Evolutionary conservation across 2,888 invertebrate genomes (phyloP).

Genomic region (Dexiosoma caninum): DNA sequence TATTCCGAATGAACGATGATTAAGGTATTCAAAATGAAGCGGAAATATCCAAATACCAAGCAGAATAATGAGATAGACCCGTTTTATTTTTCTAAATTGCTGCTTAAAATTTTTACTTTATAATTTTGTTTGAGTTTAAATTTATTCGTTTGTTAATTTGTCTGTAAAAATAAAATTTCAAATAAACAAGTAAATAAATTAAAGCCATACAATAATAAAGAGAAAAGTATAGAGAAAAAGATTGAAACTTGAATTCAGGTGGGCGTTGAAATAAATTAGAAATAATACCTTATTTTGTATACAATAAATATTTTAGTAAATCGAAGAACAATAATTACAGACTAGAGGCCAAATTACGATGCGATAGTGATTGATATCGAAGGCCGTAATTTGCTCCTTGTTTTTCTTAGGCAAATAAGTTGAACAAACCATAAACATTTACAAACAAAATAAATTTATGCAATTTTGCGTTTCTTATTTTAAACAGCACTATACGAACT

Average conservation of each 20-base stretch:
- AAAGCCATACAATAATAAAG: slow-evolving; percentile 27
- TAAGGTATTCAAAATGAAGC: background rate
- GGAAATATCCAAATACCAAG: slow-evolving; percentile 33
- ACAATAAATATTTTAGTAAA: slow-evolving; percentile 36
- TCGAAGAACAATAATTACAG: slow-evolving; percentile 38
- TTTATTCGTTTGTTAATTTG: slow-evolving; percentile 19
- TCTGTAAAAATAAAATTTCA: slow-evolving; percentile 8
- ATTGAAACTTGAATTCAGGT: slow-evolving; percentile 15
- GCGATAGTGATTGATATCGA: no score
- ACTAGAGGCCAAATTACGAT: no score
- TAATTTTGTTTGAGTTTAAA: background rate
- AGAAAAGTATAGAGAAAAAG: background rate
- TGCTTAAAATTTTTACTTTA: background rate
- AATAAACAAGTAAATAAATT: slow-evolving; percentile 36
- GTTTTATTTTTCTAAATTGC: background rate
- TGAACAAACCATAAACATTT: background rate
- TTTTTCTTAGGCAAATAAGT: background rate
- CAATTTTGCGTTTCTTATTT: slow-evolving; percentile 44
- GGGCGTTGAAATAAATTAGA: slow-evolving; percentile 49
- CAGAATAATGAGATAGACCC: background rate
- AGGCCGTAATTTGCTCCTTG: no score
- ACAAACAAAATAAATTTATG: background rate
- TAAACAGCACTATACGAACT: background rate
- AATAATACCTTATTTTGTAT: slow-evolving; percentile 31
- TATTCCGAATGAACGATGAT: background rate